phyloP scores from a whole-genome alignment of 2,888 invertebrate species.

The Pycnomerus fuliginosus region DNA sequence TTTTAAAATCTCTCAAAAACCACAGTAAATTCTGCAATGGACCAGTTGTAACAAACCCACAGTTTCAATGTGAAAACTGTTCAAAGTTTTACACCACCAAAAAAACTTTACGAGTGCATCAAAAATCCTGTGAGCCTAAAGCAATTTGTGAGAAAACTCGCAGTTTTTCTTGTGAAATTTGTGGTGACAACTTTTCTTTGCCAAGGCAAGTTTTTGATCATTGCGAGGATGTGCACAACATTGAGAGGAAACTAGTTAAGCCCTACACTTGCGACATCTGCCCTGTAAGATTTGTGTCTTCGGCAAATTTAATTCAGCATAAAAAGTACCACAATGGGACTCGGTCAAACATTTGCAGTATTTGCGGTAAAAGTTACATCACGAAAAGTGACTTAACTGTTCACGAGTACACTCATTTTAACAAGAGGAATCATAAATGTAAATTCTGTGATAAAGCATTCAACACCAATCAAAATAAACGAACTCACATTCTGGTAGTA shows the following conservation, averaged over 20 bases:
- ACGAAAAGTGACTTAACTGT: slow-evolving; percentile 40
- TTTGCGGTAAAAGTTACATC: slow-evolving; percentile 50
- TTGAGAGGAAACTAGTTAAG: slow-evolving; percentile 35
- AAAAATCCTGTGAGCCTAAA: too few species aligned
- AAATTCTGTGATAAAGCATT: slow-evolving; percentile 40
- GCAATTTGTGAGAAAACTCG: too few species aligned
- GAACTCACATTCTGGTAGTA: slow-evolving; percentile 42
- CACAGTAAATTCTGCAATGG: neutral
- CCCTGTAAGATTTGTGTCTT: slow-evolving; percentile 35
- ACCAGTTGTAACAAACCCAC: neutral
- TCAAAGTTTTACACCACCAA: slow-evolving; percentile 29
- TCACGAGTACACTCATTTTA: slow-evolving; percentile 41
- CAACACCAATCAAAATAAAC: slow-evolving; percentile 39
- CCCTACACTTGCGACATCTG: slow-evolving; percentile 41
- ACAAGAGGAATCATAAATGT: slow-evolving; percentile 39
- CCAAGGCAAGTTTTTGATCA: slow-evolving; percentile 37
- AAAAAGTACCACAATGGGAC: slow-evolving; percentile 39
- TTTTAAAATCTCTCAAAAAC: neutral
- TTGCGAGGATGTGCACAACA: slow-evolving; percentile 32
- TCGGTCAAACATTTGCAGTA: slow-evolving; percentile 39
- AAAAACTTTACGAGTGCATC: too few species aligned
- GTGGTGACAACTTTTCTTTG: slow-evolving; percentile 30
- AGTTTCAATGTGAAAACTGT: slow-evolving; percentile 26
- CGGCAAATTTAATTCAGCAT: slow-evolving; percentile 38
- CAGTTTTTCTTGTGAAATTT: slow-evolving; percentile 36